Evolutionary conservation across 2,797 vertebrate genomes (phyloP), one percentile per base, ranked within the genome.

Genomic region (Lagorchestes hirsutus): DNA sequence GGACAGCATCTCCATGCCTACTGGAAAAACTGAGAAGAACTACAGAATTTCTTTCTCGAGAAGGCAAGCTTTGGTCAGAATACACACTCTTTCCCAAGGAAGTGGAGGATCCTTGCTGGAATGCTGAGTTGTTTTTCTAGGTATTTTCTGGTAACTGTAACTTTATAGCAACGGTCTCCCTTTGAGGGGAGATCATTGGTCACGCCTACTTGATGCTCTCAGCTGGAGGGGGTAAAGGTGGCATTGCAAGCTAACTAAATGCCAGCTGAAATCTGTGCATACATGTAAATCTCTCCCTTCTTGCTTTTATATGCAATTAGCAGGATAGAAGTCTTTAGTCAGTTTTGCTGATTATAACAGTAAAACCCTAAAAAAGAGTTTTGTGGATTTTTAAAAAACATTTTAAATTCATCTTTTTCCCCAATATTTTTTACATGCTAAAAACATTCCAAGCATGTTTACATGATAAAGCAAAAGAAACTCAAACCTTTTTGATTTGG

Each of bases 91-190:
- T 8, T 93, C 94, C 67, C 56, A 87, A 95, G 93, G 56, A 52
- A 24, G 16, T 91, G 31, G 10, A 29, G 54, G 92, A 95, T 40
- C 54, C 58, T 95, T 95, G 90, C 58, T 90, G 40, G 93, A 46
- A 92, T 92, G 31, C 28, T 46, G 46, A 22, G 24, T 82, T 27
- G 94, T 24, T 28, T 67, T 52, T 96, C 54, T 34, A 90, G 58
- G 92, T 95, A 97, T 93, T 67, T 93, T 90, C 92, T 95, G 90
- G 93, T 87, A 91, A 91, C 98, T 90, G 0, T 6, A 62, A 96
- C 96, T 95, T 55, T 31, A 82, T 67, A 2, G 34, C 16, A 82
- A 24, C 11, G 22, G 74, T 8, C 74, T 9, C 40, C 74, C 40
- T 46, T 24, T 5, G 50, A 52, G 50, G 50, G 50, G 50, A 6